Evolutionary conservation across 2,888 invertebrate genomes (phyloP).

Genomic region (Melitaea athalia): DNA sequence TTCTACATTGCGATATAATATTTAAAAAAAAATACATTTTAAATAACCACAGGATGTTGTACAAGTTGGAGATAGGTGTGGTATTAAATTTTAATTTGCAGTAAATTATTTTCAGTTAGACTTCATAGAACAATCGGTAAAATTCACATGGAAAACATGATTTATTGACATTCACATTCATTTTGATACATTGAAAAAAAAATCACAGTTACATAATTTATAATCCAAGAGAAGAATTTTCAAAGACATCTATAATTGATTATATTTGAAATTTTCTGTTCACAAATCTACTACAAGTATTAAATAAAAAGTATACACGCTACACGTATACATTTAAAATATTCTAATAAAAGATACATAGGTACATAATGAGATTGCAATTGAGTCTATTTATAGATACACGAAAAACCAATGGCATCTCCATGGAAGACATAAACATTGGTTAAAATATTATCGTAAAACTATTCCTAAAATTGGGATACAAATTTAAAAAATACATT

Average conservation of each 20-base stretch:
- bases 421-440: slow-evolving; percentile 52
- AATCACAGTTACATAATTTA: too few species aligned
- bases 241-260: neutral
- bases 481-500: slow-evolving; percentile 30
- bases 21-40: slow-evolving; percentile 21
- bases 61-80: neutral
- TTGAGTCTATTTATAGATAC: slow-evolving; percentile 1
- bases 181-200: too few species aligned
- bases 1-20: neutral
- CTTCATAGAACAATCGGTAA: neutral
- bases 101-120: neutral
- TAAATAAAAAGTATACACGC: too few species aligned
- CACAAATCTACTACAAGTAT: neutral
- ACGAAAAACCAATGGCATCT: slow-evolving; percentile 46
- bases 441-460: slow-evolving; percentile 19
- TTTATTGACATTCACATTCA: too few species aligned
- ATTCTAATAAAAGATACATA: neutral
- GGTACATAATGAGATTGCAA: slow-evolving; percentile 1
- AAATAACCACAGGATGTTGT: slow-evolving; percentile 24
- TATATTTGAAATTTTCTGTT: neutral
- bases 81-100: neutral
- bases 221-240: too few species aligned
- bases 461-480: slow-evolving; percentile 14
- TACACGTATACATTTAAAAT: too few species aligned
- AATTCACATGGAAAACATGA: neutral